Evolutionary conservation across 2,113 vertebrate genomes (phyloP).

Genomic region (Sylvietta virens): DNA sequence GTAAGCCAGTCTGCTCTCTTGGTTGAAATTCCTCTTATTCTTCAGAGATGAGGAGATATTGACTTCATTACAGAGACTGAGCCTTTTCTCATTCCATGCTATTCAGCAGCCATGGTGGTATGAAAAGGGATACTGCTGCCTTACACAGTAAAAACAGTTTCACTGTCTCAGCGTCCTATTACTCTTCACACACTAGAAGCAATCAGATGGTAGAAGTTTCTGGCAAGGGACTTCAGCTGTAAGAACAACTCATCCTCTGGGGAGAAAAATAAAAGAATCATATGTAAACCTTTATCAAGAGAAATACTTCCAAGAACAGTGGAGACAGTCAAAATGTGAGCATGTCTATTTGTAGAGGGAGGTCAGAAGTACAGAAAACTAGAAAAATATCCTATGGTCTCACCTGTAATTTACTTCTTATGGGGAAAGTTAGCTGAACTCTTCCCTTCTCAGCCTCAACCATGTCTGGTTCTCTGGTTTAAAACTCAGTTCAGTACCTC

Average conservation of each 20-base stretch:
- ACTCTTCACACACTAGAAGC: background rate
- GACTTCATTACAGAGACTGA: background rate
- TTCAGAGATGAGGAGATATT: background rate
- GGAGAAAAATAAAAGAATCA: background rate
- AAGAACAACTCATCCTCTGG: background rate
- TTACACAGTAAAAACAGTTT: background rate
- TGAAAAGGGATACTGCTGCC: conserved; percentile 6
- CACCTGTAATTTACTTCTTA: background rate
- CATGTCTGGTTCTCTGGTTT: conserved; percentile 2
- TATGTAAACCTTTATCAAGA: background rate
- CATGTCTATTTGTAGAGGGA: background rate
- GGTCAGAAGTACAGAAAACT: background rate
- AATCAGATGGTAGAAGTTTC: background rate
- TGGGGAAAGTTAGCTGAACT: background rate
- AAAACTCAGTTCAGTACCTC: conserved; percentile 13
- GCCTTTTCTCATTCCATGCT: background rate
- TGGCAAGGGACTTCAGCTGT: background rate
- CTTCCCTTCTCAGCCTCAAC: background rate
- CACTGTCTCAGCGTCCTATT: background rate
- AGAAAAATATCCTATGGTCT: background rate
- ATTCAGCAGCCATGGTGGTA: background rate
- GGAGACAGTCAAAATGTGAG: background rate
- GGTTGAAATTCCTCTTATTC: background rate
- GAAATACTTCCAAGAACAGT: background rate
- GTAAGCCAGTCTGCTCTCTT: background rate